These are phyloP conservation scores for Latrodectus hesperus DNA, from an alignment of 2,888 invertebrate genomes.

Conservation along the genomic window DNA sequence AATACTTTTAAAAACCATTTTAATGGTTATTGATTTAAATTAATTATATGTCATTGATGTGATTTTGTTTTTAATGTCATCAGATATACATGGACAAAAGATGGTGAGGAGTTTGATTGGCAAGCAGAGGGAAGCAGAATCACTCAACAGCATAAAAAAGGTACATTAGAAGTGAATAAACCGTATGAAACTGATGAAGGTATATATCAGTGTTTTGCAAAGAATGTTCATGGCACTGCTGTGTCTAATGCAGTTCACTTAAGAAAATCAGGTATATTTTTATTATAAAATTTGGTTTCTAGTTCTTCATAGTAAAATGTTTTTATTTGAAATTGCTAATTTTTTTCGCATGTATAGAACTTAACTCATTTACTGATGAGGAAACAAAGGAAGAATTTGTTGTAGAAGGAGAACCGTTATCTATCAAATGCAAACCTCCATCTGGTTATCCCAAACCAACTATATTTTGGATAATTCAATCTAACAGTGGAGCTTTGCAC, in stretches of 20 bases:
- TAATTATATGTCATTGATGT: neutral
- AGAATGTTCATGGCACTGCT: slow-evolving; percentile 80
- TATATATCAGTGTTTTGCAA: slow-evolving; percentile 77
- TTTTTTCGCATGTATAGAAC: slow-evolving; percentile 76
- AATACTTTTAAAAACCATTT: neutral
- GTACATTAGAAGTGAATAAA: slow-evolving; percentile 90
- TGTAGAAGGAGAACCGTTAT: slow-evolving; percentile 90
- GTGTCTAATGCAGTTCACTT: slow-evolving; percentile 96
- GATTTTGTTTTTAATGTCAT: slow-evolving; percentile 15
- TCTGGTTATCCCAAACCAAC: slow-evolving; percentile 96
- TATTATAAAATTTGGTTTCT: neutral
- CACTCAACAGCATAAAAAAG: slow-evolving; percentile 93
- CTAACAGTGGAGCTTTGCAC: slow-evolving; percentile 63
- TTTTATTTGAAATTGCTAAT: neutral
- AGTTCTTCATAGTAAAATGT: too few species aligned
- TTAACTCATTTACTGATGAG: slow-evolving; percentile 77
- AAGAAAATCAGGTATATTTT: slow-evolving; percentile 81
- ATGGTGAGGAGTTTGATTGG: slow-evolving; percentile 94
- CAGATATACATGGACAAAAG: slow-evolving; percentile 89
- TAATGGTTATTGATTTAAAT: too few species aligned
- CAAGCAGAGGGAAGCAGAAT: slow-evolving; percentile 95
- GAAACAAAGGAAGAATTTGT: slow-evolving; percentile 79
- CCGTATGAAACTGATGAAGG: slow-evolving; percentile 93
- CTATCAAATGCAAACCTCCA: slow-evolving; percentile 91
- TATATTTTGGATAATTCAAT: slow-evolving; percentile 93